Evolutionary conservation across 2,113 vertebrate genomes (phyloP).

Genomic region (Notiomystis cincta): DNA sequence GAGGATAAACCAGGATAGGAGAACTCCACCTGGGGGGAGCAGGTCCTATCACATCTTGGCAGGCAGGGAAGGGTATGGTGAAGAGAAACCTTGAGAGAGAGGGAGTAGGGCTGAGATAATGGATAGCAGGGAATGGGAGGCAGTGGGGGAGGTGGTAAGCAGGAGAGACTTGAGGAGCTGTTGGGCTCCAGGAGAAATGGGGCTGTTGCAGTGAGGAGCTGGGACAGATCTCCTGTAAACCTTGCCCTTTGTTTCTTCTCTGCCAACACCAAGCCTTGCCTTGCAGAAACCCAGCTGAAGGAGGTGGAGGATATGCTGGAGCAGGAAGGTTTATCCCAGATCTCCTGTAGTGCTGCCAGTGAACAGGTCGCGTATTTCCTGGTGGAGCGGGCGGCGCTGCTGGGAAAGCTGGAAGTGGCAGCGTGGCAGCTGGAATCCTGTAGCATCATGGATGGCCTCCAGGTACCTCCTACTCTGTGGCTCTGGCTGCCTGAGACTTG

Average conservation of each 20-base stretch:
- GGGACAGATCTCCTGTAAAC: background rate
- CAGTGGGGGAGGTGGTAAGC: background rate
- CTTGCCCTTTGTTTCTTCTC: background rate
- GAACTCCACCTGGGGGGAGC: background rate
- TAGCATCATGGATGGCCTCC: conserved; percentile 1
- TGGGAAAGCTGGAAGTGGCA: conserved; percentile 76
- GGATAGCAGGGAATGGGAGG: background rate
- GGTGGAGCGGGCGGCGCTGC: conserved; percentile 78
- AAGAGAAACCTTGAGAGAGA: background rate
- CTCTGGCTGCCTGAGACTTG: background rate
- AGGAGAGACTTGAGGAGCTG: background rate
- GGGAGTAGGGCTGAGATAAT: background rate
- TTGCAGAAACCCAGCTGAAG: conserved; percentile 81
- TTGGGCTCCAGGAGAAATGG: background rate
- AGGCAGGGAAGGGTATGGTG: background rate
- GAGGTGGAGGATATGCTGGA: conserved; percentile 85
- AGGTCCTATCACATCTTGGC: background rate
- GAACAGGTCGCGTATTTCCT: conserved; percentile 85
- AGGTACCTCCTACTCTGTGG: conserved; percentile 68
- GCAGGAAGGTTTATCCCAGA: conserved; percentile 81
- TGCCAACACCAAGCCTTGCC: background rate
- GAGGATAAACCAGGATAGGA: background rate
- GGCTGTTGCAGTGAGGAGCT: background rate
- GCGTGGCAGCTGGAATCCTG: conserved; percentile 72
- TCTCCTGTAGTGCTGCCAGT: conserved; percentile 76